These are phyloP conservation scores for Silurus lanzhouensis DNA, from an alignment of 2,797 vertebrate genomes.

Conservation along the genomic window DNA sequence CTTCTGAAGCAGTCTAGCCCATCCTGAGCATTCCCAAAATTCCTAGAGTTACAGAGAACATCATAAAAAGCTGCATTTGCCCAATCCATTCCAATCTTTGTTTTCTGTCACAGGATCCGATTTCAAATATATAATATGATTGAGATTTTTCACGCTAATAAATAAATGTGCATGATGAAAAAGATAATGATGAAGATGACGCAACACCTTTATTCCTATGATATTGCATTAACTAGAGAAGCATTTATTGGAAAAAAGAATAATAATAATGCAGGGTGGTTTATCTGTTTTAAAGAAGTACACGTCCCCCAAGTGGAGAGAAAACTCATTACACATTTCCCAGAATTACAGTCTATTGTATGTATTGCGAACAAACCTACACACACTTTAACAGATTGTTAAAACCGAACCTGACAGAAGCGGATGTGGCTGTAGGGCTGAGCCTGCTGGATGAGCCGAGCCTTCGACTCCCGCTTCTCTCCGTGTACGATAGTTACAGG, in stretches of 20 bases:
- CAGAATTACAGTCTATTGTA: not conserved
- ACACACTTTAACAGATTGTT: not conserved
- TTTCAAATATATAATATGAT: not conserved
- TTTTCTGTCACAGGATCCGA: not conserved
- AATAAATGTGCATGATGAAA: too few relatives aligned
- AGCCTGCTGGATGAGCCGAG: conserved; percentile 84
- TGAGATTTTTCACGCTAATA: not conserved
- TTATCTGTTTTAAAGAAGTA: not conserved
- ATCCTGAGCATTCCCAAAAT: not conserved
- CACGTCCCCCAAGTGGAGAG: conserved; percentile 48
- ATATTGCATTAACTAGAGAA: not conserved
- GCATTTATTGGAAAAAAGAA: not conserved
- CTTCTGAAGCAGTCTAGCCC: not conserved
- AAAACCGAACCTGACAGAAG: conserved; percentile 86
- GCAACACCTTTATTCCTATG: not conserved
- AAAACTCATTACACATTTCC: conserved; percentile 22
- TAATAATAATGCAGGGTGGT: not conserved
- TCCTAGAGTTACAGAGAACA: not conserved
- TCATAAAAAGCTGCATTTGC: not conserved
- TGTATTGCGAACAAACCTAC: not conserved
- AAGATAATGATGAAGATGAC: too few relatives aligned
- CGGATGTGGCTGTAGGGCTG: conserved; percentile 84
- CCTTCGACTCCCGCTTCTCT: conserved; percentile 92
- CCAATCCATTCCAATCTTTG: not conserved
- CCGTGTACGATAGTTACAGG: conserved; percentile 92